These are phyloP conservation scores for Belgica antarctica DNA, from an alignment of 2,888 invertebrate genomes.

Conservation along the genomic window DNA sequence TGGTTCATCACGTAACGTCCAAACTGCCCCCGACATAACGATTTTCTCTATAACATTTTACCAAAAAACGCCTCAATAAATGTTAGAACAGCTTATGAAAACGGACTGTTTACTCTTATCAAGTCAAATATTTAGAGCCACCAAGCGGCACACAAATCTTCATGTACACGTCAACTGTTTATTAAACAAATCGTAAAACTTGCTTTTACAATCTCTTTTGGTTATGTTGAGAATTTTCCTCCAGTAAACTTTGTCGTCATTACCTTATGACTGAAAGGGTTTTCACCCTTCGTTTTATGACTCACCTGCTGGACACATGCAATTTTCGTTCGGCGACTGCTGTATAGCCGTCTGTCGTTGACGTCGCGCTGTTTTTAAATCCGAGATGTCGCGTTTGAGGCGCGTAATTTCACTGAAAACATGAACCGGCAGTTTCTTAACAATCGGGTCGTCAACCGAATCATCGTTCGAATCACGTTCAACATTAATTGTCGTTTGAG, in stretches of 20 bases:
- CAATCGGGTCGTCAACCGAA: constrained; percentile 3
- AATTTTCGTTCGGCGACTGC: constrained; percentile 42
- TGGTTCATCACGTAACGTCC: too few relatives aligned
- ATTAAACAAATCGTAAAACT: constrained; percentile 11
- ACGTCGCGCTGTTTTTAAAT: constrained; percentile 39
- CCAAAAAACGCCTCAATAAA: too few relatives aligned
- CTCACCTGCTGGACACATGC: constrained; percentile 42
- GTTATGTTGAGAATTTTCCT: too few relatives aligned
- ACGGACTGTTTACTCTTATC: not conserved
- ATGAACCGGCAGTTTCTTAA: constrained; percentile 29
- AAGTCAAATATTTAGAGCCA: not conserved
- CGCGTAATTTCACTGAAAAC: constrained; percentile 38
- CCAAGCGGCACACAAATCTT: not conserved
- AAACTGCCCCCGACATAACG: too few relatives aligned
- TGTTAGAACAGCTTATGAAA: not conserved
- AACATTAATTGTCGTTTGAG: constrained; percentile 1
- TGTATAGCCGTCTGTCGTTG: constrained; percentile 36
- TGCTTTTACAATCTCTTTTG: not conserved
- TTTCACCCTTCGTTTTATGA: constrained; percentile 1
- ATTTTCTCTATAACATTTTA: too few relatives aligned
- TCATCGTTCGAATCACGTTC: not conserved
- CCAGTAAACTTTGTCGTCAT: constrained; percentile 16
- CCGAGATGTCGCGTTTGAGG: constrained; percentile 41
- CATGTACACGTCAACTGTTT: not conserved
- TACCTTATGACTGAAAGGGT: not conserved